Percentiles rank a stretch among this genome's conserved stretches.
These are phyloP conservation scores for Megaleporinus macrocephalus DNA, from an alignment of 2,113 vertebrate genomes.

Conservation along the genomic window DNA sequence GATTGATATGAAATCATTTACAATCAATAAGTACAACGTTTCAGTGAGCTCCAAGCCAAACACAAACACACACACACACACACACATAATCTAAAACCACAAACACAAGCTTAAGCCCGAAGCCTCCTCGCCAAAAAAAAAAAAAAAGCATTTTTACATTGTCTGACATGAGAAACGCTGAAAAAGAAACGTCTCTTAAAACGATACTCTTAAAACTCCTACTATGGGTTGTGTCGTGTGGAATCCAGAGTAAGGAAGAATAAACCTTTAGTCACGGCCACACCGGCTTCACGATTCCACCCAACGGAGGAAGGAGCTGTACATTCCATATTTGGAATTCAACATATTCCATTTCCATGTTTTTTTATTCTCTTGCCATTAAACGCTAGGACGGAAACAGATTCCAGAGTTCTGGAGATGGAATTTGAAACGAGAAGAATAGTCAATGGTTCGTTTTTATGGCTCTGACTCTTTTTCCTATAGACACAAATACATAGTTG, in stretches of 20 bases:
- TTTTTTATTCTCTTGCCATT: conserved; percentile 42
- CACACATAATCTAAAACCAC: background rate
- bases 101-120: background rate
- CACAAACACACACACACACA: too few relatives aligned
- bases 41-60: background rate
- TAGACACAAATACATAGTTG: too few relatives aligned
- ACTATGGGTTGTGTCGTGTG: background rate
- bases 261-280: conserved; percentile 12
- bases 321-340: conserved; percentile 36
- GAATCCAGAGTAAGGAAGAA: conserved; percentile 11
- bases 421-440: conserved; percentile 36
- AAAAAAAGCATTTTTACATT: conserved; percentile 6
- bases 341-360: conserved; percentile 46
- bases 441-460: conserved; percentile 36
- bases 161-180: background rate
- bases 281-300: background rate
- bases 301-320: conserved; percentile 28
- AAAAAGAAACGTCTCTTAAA: conserved; percentile 10
- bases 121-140: background rate
- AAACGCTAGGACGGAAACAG: conserved; percentile 36
- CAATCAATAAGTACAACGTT: background rate
- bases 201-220: conserved; percentile 18
- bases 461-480: background rate
- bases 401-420: conserved; percentile 41
- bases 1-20: background rate